phyloP scores from a whole-genome alignment of 2,797 vertebrate species.

The Jordanella pulchra region DNA sequence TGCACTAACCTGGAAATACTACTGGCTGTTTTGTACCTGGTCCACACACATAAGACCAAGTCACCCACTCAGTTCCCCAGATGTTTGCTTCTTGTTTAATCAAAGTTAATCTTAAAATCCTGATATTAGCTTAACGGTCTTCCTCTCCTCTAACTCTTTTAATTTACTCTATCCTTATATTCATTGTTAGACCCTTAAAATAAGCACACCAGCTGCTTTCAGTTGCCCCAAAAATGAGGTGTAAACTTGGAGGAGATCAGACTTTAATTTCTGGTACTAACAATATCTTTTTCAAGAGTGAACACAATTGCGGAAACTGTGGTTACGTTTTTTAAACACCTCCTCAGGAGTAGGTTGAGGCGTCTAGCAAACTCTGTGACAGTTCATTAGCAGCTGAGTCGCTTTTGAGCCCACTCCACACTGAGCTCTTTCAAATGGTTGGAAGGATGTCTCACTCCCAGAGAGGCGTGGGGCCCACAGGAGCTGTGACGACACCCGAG shows the following conservation, averaged over 20 bases:
- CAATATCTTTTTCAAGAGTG: too few relatives aligned
- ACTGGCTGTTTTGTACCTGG: too few relatives aligned
- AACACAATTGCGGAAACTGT: too few relatives aligned
- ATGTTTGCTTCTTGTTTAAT: not conserved
- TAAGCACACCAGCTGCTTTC: too few relatives aligned
- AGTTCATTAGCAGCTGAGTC: constrained; percentile 43
- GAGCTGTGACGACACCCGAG: constrained; percentile 61
- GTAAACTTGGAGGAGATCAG: not conserved
- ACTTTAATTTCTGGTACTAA: too few relatives aligned
- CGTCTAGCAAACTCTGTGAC: constrained; percentile 32
- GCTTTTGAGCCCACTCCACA: constrained; percentile 49
- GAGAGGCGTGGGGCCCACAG: constrained; percentile 53
- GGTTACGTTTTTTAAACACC: not conserved
- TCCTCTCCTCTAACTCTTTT: too few relatives aligned
- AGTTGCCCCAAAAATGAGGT: not conserved
- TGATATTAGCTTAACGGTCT: too few relatives aligned
- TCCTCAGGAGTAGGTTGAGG: not conserved
- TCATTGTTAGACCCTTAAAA: too few relatives aligned
- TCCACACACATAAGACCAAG: too few relatives aligned
- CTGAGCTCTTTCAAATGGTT: constrained; percentile 63
- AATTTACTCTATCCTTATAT: too few relatives aligned
- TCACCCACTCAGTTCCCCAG: not conserved
- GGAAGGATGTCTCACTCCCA: constrained; percentile 54
- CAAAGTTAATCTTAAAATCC: not conserved
- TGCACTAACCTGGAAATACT: too few relatives aligned